phyloP scores from a whole-genome alignment of 2,113 vertebrate species.

The Bubo blakistoni region DNA sequence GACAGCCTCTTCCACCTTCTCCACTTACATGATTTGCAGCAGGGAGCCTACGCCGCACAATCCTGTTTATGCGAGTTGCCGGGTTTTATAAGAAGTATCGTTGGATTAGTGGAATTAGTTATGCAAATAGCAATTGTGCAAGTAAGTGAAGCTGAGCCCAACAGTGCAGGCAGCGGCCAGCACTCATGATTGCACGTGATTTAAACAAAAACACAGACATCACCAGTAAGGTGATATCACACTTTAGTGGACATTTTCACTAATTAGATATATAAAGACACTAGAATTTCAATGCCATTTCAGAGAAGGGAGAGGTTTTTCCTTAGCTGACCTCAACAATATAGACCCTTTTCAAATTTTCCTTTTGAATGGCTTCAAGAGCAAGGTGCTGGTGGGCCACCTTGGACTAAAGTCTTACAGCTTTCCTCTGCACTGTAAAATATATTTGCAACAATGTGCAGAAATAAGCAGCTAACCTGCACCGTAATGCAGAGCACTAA shows the following conservation, averaged over 20 bases:
- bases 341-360: neutral
- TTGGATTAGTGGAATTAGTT: neutral
- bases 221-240: neutral
- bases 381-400: neutral
- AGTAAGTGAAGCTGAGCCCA: neutral
- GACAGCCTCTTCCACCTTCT: neutral
- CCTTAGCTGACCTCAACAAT: neutral
- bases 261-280: neutral
- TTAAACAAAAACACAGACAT: neutral
- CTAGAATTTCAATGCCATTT: neutral
- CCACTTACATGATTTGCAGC: no score
- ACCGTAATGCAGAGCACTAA: neutral
- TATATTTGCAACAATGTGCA: neutral
- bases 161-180: neutral
- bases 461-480: neutral
- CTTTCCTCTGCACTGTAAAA: neutral
- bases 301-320: neutral
- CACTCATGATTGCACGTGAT: fast-evolving
- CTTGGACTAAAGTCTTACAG: neutral
- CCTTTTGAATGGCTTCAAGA: neutral
- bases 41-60: fast-evolving
- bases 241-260: neutral
- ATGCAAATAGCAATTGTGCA: neutral
- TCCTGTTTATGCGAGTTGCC: neutral
- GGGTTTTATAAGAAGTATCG: fast-evolving